Evolutionary conservation across 1,140 invertebrate genomes (phyloP).

Genomic region (Dufourea novaeangliae): DNA sequence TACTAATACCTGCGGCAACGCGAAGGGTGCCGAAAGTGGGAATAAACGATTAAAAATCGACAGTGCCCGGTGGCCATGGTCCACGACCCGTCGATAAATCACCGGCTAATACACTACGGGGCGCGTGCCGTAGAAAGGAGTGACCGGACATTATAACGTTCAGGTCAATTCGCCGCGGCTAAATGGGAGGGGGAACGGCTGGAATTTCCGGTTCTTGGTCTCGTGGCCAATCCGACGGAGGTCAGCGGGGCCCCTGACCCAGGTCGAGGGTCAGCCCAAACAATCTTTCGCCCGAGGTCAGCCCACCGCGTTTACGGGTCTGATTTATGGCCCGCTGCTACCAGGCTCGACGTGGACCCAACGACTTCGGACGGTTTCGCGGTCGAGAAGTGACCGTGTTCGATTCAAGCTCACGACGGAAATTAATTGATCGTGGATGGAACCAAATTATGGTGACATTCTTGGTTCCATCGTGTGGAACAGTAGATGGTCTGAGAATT

Average conservation of each 20-base stretch:
- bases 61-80: constrained; percentile 27
- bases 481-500: neutral
- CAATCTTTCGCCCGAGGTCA: constrained; percentile 79
- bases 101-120: constrained; percentile 55
- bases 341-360: constrained; percentile 19
- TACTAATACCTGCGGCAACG: constrained; percentile 48
- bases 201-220: constrained; percentile 71
- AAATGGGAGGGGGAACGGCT: constrained; percentile 19
- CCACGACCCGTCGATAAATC: constrained; percentile 72
- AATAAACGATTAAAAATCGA: constrained; percentile 68
- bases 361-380: constrained; percentile 17
- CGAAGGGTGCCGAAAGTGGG: constrained; percentile 42
- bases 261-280: constrained; percentile 81
- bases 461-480: neutral
- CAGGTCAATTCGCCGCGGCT: constrained; percentile 66
- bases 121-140: constrained; percentile 78
- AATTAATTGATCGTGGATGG: constrained; percentile 37
- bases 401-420: neutral
- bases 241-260: constrained; percentile 74
- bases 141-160: constrained; percentile 74
- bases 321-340: constrained; percentile 79
- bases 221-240: constrained; percentile 59
- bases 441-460: neutral
- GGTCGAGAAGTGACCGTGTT: constrained; percentile 39
- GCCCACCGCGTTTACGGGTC: constrained; percentile 71